A percentile compares a stretch with the other conserved stretches of the same genome.
Evolutionary conservation across 2,888 invertebrate genomes (phyloP).

Genomic region (Dicyrtomina minuta): DNA sequence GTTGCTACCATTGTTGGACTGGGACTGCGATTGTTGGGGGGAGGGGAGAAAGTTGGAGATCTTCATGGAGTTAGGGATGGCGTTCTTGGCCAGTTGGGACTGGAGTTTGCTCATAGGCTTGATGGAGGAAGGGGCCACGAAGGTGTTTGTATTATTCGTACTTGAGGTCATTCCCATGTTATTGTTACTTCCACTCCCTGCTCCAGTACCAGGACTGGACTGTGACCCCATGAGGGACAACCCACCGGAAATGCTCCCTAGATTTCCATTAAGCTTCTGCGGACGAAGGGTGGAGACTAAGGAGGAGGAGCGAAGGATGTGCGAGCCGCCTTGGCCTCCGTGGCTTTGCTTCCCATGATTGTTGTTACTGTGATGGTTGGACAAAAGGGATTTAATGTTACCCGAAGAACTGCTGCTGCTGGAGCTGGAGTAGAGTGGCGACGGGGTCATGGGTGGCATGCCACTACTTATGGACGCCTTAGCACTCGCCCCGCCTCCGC

Average conservation of each 20-base stretch:
- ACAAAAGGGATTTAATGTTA: conserved; percentile 1
- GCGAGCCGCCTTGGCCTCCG: conserved; percentile 10
- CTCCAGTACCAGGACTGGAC: too few relatives aligned
- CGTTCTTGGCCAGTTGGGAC: conserved; percentile 38
- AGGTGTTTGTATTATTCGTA: conserved; percentile 18
- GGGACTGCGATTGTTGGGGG: conserved; percentile 30
- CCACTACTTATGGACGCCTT: neutral
- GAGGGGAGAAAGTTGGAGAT: conserved; percentile 52
- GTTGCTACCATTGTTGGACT: neutral
- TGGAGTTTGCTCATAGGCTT: conserved; percentile 34
- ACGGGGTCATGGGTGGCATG: conserved; percentile 1
- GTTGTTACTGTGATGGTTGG: conserved; percentile 1
- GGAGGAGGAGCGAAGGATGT: conserved; percentile 44
- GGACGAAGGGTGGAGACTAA: conserved; percentile 38
- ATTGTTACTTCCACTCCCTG: too few relatives aligned
- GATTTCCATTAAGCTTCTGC: conserved; percentile 21
- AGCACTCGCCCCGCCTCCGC: neutral
- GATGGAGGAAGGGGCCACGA: conserved; percentile 31
- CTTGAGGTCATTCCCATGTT: neutral
- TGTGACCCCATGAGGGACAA: neutral
- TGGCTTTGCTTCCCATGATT: neutral
- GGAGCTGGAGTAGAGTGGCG: neutral
- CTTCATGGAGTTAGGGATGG: conserved; percentile 51
- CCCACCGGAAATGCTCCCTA: neutral
- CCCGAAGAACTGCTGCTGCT: conserved; percentile 1